Evolutionary conservation across 2,888 invertebrate species (phyloP), one percentile per base, ranked within the genome.

Genomic region (Andrena bucephala): DNA sequence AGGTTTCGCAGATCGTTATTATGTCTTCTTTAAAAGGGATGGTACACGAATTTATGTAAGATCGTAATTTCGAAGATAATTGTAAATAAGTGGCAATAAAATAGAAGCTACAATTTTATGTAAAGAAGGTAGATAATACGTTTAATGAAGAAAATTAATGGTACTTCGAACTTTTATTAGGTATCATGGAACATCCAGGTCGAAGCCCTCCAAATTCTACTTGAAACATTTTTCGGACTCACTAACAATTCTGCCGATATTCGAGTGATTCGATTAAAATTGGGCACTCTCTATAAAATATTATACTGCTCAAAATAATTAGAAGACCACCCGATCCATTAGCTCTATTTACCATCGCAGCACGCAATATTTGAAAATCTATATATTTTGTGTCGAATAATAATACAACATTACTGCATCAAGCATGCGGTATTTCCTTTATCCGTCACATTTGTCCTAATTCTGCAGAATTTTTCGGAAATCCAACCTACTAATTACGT

Each of bases 261-360:
- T 67, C 10, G 10, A 48, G 20, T 13, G 50, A 50, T 50, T 66
- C 65, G 65, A 66, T 66, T 52, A 52, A 67, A 67, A 20, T 29
- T n/a, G 10, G 31, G 31, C 67, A 50, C n/a, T 31, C 52, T 31
- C 13, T 50, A 66, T 50, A 10, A 52, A 57, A 27, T 27, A 57
- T 27, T 10, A 57, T 27, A 5, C n/a, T 36, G 33, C 16, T 42
- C 5, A 27, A 69, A 69, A 69, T 27, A 69, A 69, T 57, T 69
- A 33, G 8, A 69, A 57, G 33, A 54, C 68, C 33, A 33, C 54
- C 24, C 24, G 7, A 24, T 50, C n/a, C 66, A 66, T 31, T 66
- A 66, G 33, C 33, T 24, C 27, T 36, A 54, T 54, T 54, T 52
- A 68, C 33, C 24, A 36, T 20, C 33, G 24, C n/a, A n/a, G 29